Conservation (phyloP, 2,113 vertebrate species). For the Lophochroa leadbeateri region DNA sequence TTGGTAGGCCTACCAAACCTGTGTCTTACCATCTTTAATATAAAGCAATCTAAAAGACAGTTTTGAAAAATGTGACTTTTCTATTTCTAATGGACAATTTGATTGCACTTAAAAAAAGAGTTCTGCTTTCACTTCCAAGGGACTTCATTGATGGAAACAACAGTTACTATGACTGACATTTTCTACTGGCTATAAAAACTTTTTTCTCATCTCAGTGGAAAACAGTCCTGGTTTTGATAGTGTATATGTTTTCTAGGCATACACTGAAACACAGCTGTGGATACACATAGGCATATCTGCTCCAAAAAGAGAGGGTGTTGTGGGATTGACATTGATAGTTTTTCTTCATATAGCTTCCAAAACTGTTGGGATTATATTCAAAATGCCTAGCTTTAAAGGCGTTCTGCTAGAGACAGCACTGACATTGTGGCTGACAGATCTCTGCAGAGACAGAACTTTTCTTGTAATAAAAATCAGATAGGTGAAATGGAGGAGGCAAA, state of each 20-base stretch:
- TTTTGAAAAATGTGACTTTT: not conserved
- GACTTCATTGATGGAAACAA: not conserved
- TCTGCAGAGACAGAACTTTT: not conserved
- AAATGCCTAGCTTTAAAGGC: not conserved
- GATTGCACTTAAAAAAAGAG: not conserved
- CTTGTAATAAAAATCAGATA: not conserved
- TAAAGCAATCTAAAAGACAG: not conserved
- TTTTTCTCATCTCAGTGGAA: not conserved
- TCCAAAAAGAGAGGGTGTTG: not conserved
- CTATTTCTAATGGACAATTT: not conserved
- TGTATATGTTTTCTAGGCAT: not conserved
- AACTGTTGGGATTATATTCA: not conserved
- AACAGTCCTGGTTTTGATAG: not conserved
- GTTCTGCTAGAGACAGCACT: not conserved
- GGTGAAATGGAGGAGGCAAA: not conserved
- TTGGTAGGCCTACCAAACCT: not conserved
- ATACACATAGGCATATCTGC: not conserved
- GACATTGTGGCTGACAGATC: not conserved
- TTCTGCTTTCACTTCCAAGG: not conserved
- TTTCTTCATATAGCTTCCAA: not conserved
- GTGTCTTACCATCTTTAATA: not conserved
- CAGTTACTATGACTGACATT: not conserved
- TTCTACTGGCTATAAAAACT: not conserved
- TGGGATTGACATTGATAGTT: not conserved
- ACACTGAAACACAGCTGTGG: not conserved